These are phyloP conservation scores for Lipotes vexillifer DNA, from an alignment of 2,113 vertebrate species.

Conservation along the genomic window DNA sequence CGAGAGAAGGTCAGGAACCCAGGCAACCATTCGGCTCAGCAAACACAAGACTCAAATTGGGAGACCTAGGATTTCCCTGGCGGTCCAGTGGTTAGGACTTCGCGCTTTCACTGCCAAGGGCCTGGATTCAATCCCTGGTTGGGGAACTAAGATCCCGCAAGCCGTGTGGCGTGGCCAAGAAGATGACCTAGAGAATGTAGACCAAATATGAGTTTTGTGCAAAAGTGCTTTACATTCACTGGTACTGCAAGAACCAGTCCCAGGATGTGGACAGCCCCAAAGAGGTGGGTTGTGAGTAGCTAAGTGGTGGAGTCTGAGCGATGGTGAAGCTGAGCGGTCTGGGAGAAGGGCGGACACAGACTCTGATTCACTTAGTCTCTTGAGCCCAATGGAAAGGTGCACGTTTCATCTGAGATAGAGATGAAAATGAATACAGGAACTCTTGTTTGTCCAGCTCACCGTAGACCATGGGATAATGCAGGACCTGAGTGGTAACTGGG, in stretches of 20 bases:
- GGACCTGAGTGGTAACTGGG: neutral
- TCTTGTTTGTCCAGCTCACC: neutral
- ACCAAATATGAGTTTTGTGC: neutral
- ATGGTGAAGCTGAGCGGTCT: neutral
- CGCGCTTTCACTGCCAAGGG: neutral
- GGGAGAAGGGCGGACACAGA: neutral
- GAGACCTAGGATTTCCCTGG: neutral
- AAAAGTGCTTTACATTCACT: neutral
- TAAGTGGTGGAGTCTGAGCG: neutral
- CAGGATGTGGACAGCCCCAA: neutral
- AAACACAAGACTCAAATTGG: neutral
- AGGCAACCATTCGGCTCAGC: neutral
- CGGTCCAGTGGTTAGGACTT: neutral
- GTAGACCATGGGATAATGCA: neutral
- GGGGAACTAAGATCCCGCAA: neutral
- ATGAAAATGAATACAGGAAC: neutral
- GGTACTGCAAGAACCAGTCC: neutral
- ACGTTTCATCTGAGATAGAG: neutral
- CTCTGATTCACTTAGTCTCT: neutral
- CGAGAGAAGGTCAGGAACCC: neutral
- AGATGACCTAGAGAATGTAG: neutral
- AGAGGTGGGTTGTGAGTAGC: neutral
- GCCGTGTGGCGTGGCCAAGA: neutral
- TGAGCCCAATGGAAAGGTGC: neutral
- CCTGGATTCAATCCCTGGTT: neutral